Percentiles rank a stretch among this genome's conserved stretches.
phyloP scores from a whole-genome alignment of 2,888 invertebrate genomes.

The Dynastes maya region DNA sequence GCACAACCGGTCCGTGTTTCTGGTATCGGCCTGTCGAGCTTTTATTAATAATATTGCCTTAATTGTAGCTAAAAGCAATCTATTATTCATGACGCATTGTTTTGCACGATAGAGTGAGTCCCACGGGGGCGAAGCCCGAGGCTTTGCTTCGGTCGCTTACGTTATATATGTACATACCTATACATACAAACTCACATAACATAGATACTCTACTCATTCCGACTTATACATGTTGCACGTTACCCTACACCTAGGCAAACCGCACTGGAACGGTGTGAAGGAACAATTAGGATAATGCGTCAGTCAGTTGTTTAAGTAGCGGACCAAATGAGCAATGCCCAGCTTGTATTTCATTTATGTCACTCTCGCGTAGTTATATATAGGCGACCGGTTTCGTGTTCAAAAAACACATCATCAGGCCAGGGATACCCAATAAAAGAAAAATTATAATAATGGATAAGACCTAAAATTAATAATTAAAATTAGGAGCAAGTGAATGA shows the following conservation, averaged over 20 bases:
- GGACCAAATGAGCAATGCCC: constrained; percentile 41
- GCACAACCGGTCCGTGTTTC: constrained; percentile 8
- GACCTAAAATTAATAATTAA: no score
- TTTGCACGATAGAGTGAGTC: constrained; percentile 43
- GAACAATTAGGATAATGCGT: constrained; percentile 42
- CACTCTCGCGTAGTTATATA: constrained; percentile 5
- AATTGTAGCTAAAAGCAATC: constrained; percentile 43
- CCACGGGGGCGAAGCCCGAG: constrained; percentile 4
- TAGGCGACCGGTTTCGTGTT: no score
- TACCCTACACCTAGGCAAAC: constrained; percentile 30
- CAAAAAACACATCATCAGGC: no score
- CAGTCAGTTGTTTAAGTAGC: constrained; percentile 7
- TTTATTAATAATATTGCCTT: constrained; percentile 37
- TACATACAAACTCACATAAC: background rate
- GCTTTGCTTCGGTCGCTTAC: constrained; percentile 4
- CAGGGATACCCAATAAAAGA: no score
- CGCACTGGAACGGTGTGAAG: constrained; percentile 38
- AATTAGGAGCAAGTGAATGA: no score
- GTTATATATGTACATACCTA: background rate
- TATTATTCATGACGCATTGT: constrained; percentile 45
- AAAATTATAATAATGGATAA: no score
- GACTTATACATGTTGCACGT: background rate
- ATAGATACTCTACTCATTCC: background rate
- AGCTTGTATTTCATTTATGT: constrained; percentile 16
- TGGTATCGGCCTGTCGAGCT: constrained; percentile 8